A percentile compares a stretch with the other conserved stretches of the same genome.
Conservation (phyloP, 2,888 invertebrate species). For the Melangyna quadrimaculata region DNA sequence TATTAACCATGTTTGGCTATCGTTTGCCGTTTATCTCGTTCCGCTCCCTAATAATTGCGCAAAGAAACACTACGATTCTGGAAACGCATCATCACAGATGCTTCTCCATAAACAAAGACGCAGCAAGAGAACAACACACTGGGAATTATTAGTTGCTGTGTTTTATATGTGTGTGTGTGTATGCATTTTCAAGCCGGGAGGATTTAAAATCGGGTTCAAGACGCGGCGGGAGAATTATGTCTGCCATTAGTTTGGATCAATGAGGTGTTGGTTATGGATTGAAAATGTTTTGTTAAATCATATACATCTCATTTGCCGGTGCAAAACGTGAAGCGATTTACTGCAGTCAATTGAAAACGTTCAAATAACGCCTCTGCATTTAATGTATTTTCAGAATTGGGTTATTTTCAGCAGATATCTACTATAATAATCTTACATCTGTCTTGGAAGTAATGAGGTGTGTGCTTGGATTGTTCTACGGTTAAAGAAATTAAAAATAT, state of each 20-base stretch:
- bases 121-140: neutral
- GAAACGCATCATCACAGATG: slow-evolving; percentile 14
- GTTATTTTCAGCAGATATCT: slow-evolving; percentile 32
- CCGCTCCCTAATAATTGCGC: slow-evolving; percentile 72
- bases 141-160: slow-evolving; percentile 35
- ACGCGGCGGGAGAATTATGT: slow-evolving; percentile 59
- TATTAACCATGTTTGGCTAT: slow-evolving; percentile 72
- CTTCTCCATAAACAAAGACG: neutral
- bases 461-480: slow-evolving; percentile 20
- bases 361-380: slow-evolving; percentile 57
- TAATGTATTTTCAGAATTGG: slow-evolving; percentile 40
- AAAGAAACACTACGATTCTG: slow-evolving; percentile 61
- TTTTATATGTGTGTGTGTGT: neutral
- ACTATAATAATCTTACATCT: slow-evolving; percentile 9
- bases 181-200: slow-evolving; percentile 24
- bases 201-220: slow-evolving; percentile 25
- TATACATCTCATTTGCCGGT: slow-evolving; percentile 54
- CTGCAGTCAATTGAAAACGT: slow-evolving; percentile 45
- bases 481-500: neutral
- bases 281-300: neutral
- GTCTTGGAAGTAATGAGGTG: slow-evolving; percentile 38
- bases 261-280: slow-evolving; percentile 61
- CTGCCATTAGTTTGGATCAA: slow-evolving; percentile 67
- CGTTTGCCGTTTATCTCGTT: slow-evolving; percentile 70
- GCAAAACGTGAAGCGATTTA: slow-evolving; percentile 38